These are phyloP conservation scores for Pentamera pediparva DNA, from an alignment of 53 echinoderm and acorn worm species.

Conservation along the genomic window DNA sequence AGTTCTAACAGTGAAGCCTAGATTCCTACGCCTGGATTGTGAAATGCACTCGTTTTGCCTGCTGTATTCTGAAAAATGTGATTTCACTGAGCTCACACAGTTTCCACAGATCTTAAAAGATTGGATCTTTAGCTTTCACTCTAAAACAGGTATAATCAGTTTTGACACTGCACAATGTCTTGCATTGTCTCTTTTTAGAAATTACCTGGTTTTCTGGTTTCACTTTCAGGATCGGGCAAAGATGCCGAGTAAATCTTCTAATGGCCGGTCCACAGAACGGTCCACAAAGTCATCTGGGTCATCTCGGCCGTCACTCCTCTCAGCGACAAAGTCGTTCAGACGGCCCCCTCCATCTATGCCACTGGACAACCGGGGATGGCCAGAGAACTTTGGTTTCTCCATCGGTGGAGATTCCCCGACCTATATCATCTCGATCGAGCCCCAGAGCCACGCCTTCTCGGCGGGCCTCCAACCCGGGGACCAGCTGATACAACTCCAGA, in stretches of 20 bases:
- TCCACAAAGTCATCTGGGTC: constrained; percentile 61
- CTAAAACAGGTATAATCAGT: no score
- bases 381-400: constrained; percentile 87
- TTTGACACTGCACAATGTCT: no score
- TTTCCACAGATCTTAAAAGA: no score
- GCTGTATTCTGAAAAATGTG: no score
- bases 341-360: constrained; percentile 90
- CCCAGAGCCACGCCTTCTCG: constrained; percentile 72
- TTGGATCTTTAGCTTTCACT: no score
- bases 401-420: constrained; percentile 94
- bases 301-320: constrained; percentile 52
- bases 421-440: constrained; percentile 69
- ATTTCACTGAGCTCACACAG: no score
- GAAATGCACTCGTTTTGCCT: no score
- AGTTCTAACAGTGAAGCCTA: no score
- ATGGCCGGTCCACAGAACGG: constrained; percentile 57
- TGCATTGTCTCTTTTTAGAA: no score
- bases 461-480: constrained; percentile 96
- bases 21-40: no score
- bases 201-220: neutral
- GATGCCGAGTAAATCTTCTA: constrained; percentile 69
- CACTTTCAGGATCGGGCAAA: neutral
- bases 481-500: constrained; percentile 80
- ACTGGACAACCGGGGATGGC: constrained; percentile 78
- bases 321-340: constrained; percentile 57